These are phyloP conservation scores for Strigops habroptila DNA, from an alignment of 2,113 vertebrate species.

Conservation along the genomic window DNA sequence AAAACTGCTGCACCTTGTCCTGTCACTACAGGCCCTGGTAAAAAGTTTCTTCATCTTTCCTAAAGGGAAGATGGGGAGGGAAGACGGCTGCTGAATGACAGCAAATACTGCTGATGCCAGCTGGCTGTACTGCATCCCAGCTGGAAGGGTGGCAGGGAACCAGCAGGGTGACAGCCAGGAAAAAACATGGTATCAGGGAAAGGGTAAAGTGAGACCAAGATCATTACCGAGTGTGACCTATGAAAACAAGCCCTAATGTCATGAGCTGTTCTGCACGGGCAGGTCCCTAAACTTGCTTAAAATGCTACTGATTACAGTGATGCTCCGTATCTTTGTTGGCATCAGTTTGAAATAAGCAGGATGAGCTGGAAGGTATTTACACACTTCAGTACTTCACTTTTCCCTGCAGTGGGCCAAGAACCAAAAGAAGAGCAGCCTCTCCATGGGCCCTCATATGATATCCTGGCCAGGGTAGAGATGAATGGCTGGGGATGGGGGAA, in stretches of 20 bases:
- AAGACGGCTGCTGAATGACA: background rate
- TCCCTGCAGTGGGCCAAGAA: background rate
- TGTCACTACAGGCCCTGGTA: background rate
- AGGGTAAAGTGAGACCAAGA: background rate
- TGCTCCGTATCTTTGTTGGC: background rate
- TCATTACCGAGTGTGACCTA: background rate
- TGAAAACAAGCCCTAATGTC: background rate
- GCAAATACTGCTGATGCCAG: background rate
- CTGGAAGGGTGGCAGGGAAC: background rate
- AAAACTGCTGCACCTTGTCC: background rate
- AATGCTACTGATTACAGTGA: background rate
- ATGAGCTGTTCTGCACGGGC: background rate
- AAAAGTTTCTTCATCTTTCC: background rate
- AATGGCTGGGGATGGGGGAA: background rate
- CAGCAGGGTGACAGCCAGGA: background rate
- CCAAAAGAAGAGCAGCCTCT: background rate
- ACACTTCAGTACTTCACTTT: background rate
- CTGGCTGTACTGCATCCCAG: background rate
- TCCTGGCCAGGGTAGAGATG: background rate
- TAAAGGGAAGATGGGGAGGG: background rate
- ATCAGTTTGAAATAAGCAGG: background rate
- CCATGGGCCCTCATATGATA: background rate
- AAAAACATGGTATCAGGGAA: background rate
- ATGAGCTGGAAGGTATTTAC: background rate
- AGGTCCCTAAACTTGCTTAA: background rate